phyloP scores from a whole-genome alignment of 2,113 vertebrate species.

The Butorides virescens region DNA sequence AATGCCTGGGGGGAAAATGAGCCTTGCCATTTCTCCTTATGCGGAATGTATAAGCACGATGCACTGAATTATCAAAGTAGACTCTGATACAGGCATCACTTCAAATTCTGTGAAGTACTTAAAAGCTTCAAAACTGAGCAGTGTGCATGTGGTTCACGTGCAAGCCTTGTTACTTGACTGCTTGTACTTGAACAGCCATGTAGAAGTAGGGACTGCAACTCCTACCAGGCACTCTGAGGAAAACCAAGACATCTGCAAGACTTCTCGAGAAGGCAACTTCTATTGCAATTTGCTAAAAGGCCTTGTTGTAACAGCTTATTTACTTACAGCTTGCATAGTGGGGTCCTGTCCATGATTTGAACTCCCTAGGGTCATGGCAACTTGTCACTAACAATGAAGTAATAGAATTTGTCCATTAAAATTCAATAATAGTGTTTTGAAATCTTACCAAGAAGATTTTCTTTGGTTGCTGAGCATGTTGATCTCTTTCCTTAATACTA shows the following conservation, averaged over 20 bases:
- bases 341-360: neutral
- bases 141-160: accelerated
- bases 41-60: neutral
- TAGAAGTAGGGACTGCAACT: neutral
- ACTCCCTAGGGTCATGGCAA: neutral
- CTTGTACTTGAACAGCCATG: neutral
- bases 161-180: neutral
- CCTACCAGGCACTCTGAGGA: neutral
- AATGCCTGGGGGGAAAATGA: neutral
- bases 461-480: neutral
- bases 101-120: neutral
- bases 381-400: neutral
- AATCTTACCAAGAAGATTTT: neutral
- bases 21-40: neutral
- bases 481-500: neutral
- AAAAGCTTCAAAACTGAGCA: neutral
- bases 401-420: neutral
- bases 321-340: neutral
- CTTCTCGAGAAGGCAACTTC: neutral
- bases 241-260: neutral
- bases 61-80: neutral
- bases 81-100: too few relatives aligned
- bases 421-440: neutral
- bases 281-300: neutral
- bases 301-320: neutral